These are phyloP conservation scores for Sarcoramphus papa DNA, from an alignment of 2,797 vertebrate genomes.

Conservation along the genomic window DNA sequence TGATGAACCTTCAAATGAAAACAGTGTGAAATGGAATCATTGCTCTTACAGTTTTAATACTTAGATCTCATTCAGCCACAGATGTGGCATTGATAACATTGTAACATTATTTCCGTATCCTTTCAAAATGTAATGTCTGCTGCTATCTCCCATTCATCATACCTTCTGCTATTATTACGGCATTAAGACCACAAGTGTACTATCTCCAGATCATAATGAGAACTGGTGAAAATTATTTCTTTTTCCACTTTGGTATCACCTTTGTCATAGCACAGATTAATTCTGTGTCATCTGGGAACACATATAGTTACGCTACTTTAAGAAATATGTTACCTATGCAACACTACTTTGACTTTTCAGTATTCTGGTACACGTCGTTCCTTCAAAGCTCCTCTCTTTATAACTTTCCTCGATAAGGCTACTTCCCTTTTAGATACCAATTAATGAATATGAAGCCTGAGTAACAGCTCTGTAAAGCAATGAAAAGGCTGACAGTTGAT, in stretches of 20 bases:
- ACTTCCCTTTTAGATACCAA: slow-evolving; percentile 14
- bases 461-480: slow-evolving; percentile 17
- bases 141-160: neutral
- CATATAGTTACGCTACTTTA: neutral
- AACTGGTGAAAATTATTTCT: slow-evolving; percentile 1
- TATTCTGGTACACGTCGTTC: neutral
- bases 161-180: neutral
- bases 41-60: neutral
- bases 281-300: neutral
- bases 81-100: neutral
- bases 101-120: neutral
- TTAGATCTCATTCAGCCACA: neutral
- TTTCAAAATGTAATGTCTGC: neutral
- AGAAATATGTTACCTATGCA: neutral
- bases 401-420: neutral
- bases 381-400: neutral
- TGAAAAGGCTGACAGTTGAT: slow-evolving; percentile 10
- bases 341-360: neutral
- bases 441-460: slow-evolving; percentile 32
- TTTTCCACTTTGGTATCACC: slow-evolving; percentile 11
- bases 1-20: neutral
- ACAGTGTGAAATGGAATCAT: neutral
- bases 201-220: neutral
- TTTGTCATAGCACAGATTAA: slow-evolving; percentile 23
- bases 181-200: neutral